Evolutionary conservation across 2,113 vertebrate genomes (phyloP), one percentile per base, ranked within the genome.

Genomic region (Equus przewalskii): DNA sequence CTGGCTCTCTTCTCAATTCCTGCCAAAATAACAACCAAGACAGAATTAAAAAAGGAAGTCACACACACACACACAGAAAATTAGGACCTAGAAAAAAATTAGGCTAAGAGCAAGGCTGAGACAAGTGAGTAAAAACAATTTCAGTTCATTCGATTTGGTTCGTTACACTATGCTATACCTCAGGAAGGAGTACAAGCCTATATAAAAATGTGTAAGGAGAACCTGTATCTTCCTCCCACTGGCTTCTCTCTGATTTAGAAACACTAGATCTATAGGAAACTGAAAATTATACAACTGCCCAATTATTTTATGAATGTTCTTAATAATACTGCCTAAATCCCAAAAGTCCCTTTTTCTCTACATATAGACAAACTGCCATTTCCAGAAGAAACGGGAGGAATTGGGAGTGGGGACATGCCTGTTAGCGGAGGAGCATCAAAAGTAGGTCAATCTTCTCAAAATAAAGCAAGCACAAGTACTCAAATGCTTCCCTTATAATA

Each of bases 21-120:
- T 88, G 81, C 44, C 60, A 76, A 87, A 87, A 41, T 36, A 89
- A 82, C n/a, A 67, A 80, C 54, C 44, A 86, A 95, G 51, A 78
- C 30, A 91, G 46, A 87, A 67, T 83, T 83, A 36, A 65, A 56
- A 22, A 58, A 51, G 26, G 54, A 70, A 93, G 2, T 65, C 5
- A 12, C 12, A 19, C 33, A 67, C 65, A 69, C 30, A 33, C 65
- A 69, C 4, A 56, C 8, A 49, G 7, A 89, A 67, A 83, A 80
- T 54, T 51, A 44, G 21, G 6, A 22, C 7, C 4, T 87, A 60
- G 1, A 22, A 24, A 54, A 80, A 60, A n/a, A 41, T 41, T 36
- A 30, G 10, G n/a, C n/a, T 36, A 84, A 85, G 3, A 15, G 13
- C 46, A 94, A 92, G 8, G 14, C 14, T 84, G 16, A 30, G 33